phyloP scores from a whole-genome alignment of 2,113 vertebrate genomes.

The Typhlomys cinereus region DNA sequence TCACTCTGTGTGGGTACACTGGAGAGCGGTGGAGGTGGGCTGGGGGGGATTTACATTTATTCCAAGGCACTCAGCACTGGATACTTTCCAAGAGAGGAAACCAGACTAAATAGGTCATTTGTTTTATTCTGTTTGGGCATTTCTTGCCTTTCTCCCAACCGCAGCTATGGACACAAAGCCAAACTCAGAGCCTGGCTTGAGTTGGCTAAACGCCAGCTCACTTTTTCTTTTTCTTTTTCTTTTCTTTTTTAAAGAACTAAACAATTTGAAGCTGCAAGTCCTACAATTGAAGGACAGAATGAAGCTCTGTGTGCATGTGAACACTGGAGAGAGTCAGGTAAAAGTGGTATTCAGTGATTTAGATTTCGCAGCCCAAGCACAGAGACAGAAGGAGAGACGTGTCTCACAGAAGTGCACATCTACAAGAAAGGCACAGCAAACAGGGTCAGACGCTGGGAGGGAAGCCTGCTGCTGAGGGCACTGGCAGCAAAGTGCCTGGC shows the following conservation, averaged over 20 bases:
- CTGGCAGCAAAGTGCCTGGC: neutral
- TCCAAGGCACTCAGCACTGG: conserved; percentile 70
- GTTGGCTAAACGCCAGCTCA: conserved; percentile 71
- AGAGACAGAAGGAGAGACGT: neutral
- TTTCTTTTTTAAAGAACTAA: conserved; percentile 52
- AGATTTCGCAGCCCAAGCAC: neutral
- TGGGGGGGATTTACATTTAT: conserved; percentile 66
- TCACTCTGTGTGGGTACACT: conserved; percentile 63
- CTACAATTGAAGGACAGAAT: conserved; percentile 15
- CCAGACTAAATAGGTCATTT: conserved; percentile 81
- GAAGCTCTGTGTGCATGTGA: conserved; percentile 33
- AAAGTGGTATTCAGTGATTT: neutral
- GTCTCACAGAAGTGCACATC: neutral
- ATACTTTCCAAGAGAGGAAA: conserved; percentile 77
- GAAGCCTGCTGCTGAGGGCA: neutral
- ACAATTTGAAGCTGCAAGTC: conserved; percentile 55
- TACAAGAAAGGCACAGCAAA: neutral
- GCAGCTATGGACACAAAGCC: conserved; percentile 74
- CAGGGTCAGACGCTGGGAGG: neutral
- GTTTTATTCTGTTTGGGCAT: conserved; percentile 79
- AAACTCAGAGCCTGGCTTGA: conserved; percentile 70
- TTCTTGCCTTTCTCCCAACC: conserved; percentile 77
- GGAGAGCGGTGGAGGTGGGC: neutral
- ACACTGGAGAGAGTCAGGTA: conserved; percentile 1
- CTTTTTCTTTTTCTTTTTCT: neutral